Percentiles rank a stretch among this genome's conserved stretches.
Conservation (phyloP, 2,888 invertebrate species). For the Cinara cedri region DNA sequence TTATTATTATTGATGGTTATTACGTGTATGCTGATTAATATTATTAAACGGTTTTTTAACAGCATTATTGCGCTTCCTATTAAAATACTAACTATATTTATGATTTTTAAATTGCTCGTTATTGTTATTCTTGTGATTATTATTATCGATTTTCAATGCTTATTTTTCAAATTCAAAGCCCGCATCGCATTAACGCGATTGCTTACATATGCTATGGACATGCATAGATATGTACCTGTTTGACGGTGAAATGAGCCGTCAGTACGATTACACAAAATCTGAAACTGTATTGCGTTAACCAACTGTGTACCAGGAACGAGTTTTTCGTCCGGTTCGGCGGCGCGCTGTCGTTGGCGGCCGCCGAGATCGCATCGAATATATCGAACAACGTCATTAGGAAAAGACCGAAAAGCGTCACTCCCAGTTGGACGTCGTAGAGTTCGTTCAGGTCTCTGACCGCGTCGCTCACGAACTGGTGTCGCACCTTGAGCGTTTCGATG, state of each 20-base stretch:
- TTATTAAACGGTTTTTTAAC: too few species aligned
- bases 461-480: conserved; percentile 21
- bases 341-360: neutral
- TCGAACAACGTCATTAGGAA: conserved; percentile 9
- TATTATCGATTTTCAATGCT: too few species aligned
- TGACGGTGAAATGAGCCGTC: neutral
- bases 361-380: conserved; percentile 6
- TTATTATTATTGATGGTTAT: too few species aligned
- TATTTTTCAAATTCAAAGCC: too few species aligned
- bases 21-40: too few species aligned
- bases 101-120: too few species aligned
- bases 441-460: neutral
- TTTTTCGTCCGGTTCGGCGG: too few species aligned
- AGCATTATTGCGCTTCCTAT: too few species aligned
- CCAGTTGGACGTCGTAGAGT: neutral
- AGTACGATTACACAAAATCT: conserved; percentile 22
- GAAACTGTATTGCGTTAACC: conserved; percentile 24
- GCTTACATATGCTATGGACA: too few species aligned
- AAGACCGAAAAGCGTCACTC: neutral
- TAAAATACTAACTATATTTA: too few species aligned
- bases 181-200: too few species aligned
- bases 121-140: too few species aligned
- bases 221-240: conserved; percentile 36
- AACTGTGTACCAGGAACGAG: neutral
- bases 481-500: conserved; percentile 3